A percentile compares a stretch with the other conserved stretches of the same genome.
Conservation (phyloP, 2,113 vertebrate genomes). For the Trogon melanurus region DNA sequence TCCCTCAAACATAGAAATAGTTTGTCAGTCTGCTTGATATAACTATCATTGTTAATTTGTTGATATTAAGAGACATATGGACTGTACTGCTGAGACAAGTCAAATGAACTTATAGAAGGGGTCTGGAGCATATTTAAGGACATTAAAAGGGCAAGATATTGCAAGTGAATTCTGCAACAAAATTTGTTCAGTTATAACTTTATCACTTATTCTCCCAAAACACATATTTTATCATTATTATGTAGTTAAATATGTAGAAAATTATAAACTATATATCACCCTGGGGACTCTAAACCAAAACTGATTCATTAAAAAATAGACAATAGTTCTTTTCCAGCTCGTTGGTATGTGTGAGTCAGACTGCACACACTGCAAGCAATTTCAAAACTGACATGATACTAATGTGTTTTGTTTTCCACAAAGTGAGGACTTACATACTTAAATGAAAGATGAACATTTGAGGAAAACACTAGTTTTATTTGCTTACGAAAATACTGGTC, state of each 20-base stretch:
- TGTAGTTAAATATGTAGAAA: not conserved
- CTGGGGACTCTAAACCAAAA: not conserved
- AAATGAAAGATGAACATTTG: not conserved
- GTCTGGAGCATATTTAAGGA: not conserved
- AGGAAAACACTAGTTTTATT: not conserved
- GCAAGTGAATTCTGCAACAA: not conserved
- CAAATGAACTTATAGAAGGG: not conserved
- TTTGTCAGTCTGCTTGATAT: slow-evolving; percentile 4
- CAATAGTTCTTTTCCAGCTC: not conserved
- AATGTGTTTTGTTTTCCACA: not conserved
- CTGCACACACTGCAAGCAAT: not conserved
- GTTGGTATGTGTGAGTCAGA: not conserved
- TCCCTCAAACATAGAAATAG: slow-evolving; percentile 25
- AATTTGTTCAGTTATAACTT: not conserved
- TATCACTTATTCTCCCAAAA: not conserved
- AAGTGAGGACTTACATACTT: not conserved
- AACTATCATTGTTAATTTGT: slow-evolving; percentile 31
- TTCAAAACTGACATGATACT: not conserved
- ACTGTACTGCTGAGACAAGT: not conserved
- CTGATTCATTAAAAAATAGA: not conserved
- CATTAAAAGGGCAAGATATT: not conserved
- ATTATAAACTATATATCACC: not conserved
- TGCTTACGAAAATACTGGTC: not conserved
- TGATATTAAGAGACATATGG: slow-evolving; percentile 38
- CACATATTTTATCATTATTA: not conserved